These are phyloP conservation scores for Erithacus rubecula DNA, from an alignment of 2,797 vertebrate genomes.

Conservation along the genomic window DNA sequence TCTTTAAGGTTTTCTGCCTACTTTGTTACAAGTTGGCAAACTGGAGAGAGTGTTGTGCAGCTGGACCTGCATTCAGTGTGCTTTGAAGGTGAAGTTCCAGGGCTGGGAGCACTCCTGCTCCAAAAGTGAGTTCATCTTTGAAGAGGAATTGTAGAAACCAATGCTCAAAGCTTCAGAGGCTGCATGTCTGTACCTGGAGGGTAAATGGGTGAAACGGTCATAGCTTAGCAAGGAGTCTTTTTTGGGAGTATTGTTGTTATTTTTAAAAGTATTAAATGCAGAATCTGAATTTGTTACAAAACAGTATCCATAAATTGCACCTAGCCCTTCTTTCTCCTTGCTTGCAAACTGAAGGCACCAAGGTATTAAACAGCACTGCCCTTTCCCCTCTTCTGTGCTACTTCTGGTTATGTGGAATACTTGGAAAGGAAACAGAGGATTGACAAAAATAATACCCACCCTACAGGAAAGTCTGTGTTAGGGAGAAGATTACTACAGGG, in stretches of 20 bases:
- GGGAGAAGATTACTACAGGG: not conserved
- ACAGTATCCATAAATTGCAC: not conserved
- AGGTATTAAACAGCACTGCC: not conserved
- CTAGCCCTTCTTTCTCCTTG: not conserved
- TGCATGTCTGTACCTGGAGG: not conserved
- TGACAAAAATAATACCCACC: not conserved
- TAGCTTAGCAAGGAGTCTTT: not conserved
- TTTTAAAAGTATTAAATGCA: not conserved
- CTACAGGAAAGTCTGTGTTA: not conserved
- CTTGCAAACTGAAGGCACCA: not conserved
- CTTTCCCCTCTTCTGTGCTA: not conserved
- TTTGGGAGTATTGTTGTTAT: not conserved
- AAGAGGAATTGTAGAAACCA: not conserved
- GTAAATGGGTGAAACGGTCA: fast-evolving
- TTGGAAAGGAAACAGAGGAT: not conserved
- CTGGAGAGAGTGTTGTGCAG: not conserved
- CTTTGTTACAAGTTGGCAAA: not conserved
- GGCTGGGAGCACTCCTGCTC: not conserved
- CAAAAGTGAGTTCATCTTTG: not conserved
- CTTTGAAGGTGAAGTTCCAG: not conserved
- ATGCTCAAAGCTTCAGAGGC: not conserved
- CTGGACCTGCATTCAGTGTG: not conserved
- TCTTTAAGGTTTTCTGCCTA: not conserved
- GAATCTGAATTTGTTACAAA: not conserved
- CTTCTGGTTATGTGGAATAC: not conserved